Evolutionary conservation across 2,797 vertebrate genomes (phyloP), one percentile per base, ranked within the genome.

Genomic region (Cacajao melanocephalus): DNA sequence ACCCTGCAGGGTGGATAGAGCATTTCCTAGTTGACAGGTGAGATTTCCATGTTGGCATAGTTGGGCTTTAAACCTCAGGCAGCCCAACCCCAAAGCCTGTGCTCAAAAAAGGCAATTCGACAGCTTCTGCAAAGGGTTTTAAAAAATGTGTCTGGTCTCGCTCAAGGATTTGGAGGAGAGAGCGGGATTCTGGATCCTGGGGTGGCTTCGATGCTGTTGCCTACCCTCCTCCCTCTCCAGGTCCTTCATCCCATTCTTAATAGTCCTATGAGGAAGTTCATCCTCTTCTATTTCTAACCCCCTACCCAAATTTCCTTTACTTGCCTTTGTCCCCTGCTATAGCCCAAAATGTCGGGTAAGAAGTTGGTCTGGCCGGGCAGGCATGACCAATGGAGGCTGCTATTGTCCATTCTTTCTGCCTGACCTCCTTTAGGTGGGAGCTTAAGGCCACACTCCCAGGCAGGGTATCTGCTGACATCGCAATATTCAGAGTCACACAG

Each of bases 401-500:
- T 33, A 8, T 80, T 22, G 44, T 78, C 44, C 33, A 24, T 41
- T 14, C 44, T 70, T 93, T 55, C 17, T 10, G 17, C 67, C 58
- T 52, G 30, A 20, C 3, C 33, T 48, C 15, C 52, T 57, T 20
- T 17, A 12, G 14, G 11, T 30, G 58, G 48, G 36, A 36, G 50
- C n/a, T 4, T 39, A 46, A 44, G 55, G 36, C 89, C 55, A 14
- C 11, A 5, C n/a, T 50, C 48, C 36, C 48, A 36, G 72, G 55
- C 26, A 5, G 13, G 15, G 13, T 15, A 1, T 1, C 3, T 8
- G 48, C 12, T 57, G 89, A 50, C 11, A 30, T 67, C 30, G 0
- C 2, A 5, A 19, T 0, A 7, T 3, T 48, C 80, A 7, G 1
- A 7, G 0, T 39, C 11, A 13, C 1, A 24, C 41, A 84, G 58